phyloP scores from a whole-genome alignment of 2,888 invertebrate species.

The Macrophya annulata region DNA sequence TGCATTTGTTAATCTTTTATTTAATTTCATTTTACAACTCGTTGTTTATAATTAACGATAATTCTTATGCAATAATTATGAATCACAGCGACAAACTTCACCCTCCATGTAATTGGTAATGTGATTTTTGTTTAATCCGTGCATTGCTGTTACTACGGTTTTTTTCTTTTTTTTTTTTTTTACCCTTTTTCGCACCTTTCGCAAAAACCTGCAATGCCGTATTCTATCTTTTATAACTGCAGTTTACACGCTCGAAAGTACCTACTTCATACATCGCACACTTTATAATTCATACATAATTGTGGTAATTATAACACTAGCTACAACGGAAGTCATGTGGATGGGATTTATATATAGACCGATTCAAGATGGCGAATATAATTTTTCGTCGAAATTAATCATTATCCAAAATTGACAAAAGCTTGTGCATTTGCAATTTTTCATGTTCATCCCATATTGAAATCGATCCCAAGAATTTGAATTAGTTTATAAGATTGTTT shows the following conservation, averaged over 20 bases:
- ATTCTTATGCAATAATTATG: not conserved
- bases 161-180: no score
- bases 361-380: not conserved
- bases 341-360: not conserved
- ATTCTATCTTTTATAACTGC: conserved; percentile 47
- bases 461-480: not conserved
- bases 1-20: not conserved
- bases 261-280: conserved; percentile 16
- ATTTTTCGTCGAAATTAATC: not conserved
- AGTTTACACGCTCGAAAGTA: conserved; percentile 18
- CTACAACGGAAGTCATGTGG: no score
- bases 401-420: no score
- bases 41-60: not conserved
- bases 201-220: conserved; percentile 53
- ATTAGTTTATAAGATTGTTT: no score
- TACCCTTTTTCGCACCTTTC: conserved; percentile 13
- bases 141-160: conserved; percentile 36
- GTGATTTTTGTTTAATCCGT: not conserved
- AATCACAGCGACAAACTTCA: not conserved
- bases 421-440: no score
- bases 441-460: not conserved
- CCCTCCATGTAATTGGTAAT: not conserved
- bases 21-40: not conserved
- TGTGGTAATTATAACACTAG: not conserved
- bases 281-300: conserved; percentile 4